These are phyloP conservation scores for Pantherophis guttatus DNA, from an alignment of 2,113 vertebrate species.

Conservation along the genomic window DNA sequence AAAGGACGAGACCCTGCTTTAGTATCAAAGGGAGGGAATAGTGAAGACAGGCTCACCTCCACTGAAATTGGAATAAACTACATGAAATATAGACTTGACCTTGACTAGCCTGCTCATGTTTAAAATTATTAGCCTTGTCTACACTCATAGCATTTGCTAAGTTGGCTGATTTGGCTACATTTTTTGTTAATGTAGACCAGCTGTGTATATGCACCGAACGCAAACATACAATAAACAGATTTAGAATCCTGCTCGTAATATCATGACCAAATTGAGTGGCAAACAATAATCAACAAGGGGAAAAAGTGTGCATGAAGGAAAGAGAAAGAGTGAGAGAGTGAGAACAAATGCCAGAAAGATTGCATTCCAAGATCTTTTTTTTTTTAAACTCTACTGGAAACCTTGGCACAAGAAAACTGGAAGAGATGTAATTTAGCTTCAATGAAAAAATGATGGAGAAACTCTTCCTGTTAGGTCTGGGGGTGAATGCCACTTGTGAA, in stretches of 20 bases:
- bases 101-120: slow-evolving; percentile 13
- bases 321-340: not conserved
- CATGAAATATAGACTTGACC: slow-evolving; percentile 17
- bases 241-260: slow-evolving; percentile 24
- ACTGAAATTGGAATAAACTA: not conserved
- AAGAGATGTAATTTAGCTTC: not conserved
- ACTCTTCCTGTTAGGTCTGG: slow-evolving; percentile 27
- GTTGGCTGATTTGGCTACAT: slow-evolving; percentile 20
- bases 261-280: slow-evolving; percentile 14
- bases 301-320: slow-evolving; percentile 7
- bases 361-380: slow-evolving; percentile 7
- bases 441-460: not conserved
- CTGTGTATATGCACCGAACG: not conserved
- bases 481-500: not conserved
- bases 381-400: slow-evolving; percentile 34
- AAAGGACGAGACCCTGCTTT: not conserved
- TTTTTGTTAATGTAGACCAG: slow-evolving; percentile 20
- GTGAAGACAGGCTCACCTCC: not conserved
- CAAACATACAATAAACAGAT: slow-evolving; percentile 20
- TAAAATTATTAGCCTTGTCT: slow-evolving; percentile 30
- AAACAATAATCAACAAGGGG: slow-evolving; percentile 18
- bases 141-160: slow-evolving; percentile 8
- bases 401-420: slow-evolving; percentile 19
- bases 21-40: not conserved
- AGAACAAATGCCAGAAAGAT: slow-evolving; percentile 24